Base-by-base conservation (phyloP, 2,888 invertebrate genomes). In the Eristalinus sepulchralis region DNA sequence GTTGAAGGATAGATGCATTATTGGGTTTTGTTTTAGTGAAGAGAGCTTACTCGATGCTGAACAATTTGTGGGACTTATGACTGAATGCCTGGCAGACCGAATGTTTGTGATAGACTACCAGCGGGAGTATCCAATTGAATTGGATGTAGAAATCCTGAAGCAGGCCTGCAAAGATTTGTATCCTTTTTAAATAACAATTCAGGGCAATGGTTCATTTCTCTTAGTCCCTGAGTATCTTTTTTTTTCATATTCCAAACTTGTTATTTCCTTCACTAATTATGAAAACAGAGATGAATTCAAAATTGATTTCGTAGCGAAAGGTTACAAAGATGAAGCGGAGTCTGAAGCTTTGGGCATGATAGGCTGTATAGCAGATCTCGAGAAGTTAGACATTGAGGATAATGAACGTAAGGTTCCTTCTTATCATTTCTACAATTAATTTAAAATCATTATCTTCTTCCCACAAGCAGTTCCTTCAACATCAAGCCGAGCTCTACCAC, bases 71-170 rank as follows among this genome's bases (percentile, higher is more conserved):
- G 90, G 90, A 88, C 90, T 93, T 71, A 88, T 95, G 82, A 93
- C 93, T 24, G 93, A 93, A 60, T 94, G 93, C 62, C 91, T 95
- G 27, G 91, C 93, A 13, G 94, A 94, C 78, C 93, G 93, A 85
- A 91, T 92, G 66, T 95, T 97, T 89, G 94, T 96, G 57, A 93
- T 93, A 11, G 97, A 97, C 92, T 96, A 96, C 91, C 94, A 96
- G 91, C 91, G 93, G 0, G 92, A 94, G 80, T 95, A 94, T 92
- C 95, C 96, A 0, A 93, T 97, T 10, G 94, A 94, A 66, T 93
- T 94, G n/a, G 96, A 97, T 90, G 90, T 96, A n/a, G 94, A 95
- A 57, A 91, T 94, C 89, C 90, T 96, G 53, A 91, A 93, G 5
- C 94, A 95, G 88, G 93, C 94, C 0, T 96, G 94, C 89, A 94